Base-by-base conservation (phyloP, 1,140 invertebrate genomes). In the Leptopilina boulardi region DNA sequence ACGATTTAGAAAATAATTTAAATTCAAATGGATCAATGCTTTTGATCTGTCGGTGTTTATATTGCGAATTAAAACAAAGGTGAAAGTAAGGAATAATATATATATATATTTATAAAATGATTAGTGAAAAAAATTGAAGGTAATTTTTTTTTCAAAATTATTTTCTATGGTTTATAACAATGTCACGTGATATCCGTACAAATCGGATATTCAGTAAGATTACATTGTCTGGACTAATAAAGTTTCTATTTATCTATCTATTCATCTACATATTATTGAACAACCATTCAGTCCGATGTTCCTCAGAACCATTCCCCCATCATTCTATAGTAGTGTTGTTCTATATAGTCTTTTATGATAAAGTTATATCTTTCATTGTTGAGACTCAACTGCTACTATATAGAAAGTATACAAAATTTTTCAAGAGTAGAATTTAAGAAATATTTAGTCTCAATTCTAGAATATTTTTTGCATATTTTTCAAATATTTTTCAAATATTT, bases 201-300 rank as follows among this genome's bases (percentile, higher is more conserved):
- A 21, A 66, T 66, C 56, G 56, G 56, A 66, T 66, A 66, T 66
- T 66, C 56, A 66, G 23, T 21, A 23, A 66, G 56, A 66, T 66
- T 66, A 66, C 56, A 66, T 66, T 66, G 56, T 30, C 56, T 30
- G 56, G 10, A 66, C 21, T 21, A 66, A 66, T 66, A 66, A 66
- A 66, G 56, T 66, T 66, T 66, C 56, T 66, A 66, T 66, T 66
- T 66, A 66, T 66, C 56, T 66, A 66, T 66, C 56, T 66, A 30
- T 66, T 66, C 56, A 66, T 66, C 56, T 66, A 66, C 19, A 66
- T 21, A 26, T 66, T 66, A 66, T 66, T 66, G 56, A 66, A 66
- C 56, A 66, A 66, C 56, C 56, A 66, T 66, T 66, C 23, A 66
- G 56, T 66, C 11, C 26, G 56, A 66, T 66, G 56, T 66, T 66